Conservation (phyloP, 1,140 invertebrate species). For the Mactra quadrangularis region DNA sequence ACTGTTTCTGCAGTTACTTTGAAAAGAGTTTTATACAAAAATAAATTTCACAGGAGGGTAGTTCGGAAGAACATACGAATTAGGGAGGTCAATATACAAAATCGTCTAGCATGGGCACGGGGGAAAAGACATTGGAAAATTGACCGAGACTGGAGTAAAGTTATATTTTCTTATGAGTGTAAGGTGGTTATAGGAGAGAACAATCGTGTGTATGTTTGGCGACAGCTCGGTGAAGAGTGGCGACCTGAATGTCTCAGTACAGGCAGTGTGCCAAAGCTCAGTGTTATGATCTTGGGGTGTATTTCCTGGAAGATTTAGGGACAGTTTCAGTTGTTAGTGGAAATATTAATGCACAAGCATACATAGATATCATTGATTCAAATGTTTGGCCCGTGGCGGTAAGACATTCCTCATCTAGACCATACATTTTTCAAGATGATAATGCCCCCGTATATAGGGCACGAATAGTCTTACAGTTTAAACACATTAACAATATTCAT, state of each 20-base stretch:
- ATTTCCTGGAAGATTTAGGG: slow-evolving; percentile 16
- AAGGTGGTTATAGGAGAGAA: slow-evolving; percentile 3
- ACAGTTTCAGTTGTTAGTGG: slow-evolving; percentile 9
- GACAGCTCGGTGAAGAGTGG: slow-evolving; percentile 1
- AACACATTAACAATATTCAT: not conserved
- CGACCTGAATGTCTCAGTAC: not conserved
- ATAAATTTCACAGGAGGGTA: too few relatives aligned
- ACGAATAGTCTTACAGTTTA: not conserved
- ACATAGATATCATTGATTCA: slow-evolving; percentile 18
- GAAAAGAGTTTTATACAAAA: too few relatives aligned
- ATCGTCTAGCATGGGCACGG: slow-evolving; percentile 2
- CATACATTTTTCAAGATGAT: slow-evolving; percentile 34
- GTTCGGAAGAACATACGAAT: too few relatives aligned
- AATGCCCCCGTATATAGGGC: slow-evolving; percentile 35
- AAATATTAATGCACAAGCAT: slow-evolving; percentile 26
- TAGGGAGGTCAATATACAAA: slow-evolving; percentile 40
- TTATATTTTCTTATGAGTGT: slow-evolving; percentile 23
- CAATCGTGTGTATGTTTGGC: slow-evolving; percentile 11
- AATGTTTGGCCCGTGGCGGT: slow-evolving; percentile 20
- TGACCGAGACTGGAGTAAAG: not conserved
- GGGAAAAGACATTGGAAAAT: too few relatives aligned
- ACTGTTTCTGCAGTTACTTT: too few relatives aligned
- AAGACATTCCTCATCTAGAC: not conserved
- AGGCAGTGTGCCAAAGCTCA: too few relatives aligned
- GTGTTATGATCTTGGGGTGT: slow-evolving; percentile 12